phyloP scores from a whole-genome alignment of 2,888 invertebrate species.

The Hyppa rectilinea region DNA sequence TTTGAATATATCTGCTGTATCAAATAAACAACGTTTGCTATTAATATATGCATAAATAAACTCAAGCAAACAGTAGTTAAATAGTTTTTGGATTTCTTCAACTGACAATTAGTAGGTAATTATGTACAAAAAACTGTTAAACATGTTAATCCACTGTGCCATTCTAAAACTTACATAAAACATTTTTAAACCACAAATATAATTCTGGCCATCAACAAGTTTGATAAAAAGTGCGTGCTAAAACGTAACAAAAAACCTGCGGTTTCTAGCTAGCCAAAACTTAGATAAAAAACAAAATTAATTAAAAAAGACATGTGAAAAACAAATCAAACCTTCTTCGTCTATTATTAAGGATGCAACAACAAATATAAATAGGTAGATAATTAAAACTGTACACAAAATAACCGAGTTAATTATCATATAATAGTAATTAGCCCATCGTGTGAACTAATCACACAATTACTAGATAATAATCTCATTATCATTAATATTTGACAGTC shows the following conservation, averaged over 20 bases:
- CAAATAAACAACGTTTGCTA: neutral
- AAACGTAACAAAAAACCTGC: neutral
- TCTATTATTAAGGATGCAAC: neutral
- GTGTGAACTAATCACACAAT: conserved; percentile 20
- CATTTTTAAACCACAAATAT: neutral
- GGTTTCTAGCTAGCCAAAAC: neutral
- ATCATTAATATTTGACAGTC: conserved; percentile 22
- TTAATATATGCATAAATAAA: neutral
- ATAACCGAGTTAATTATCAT: neutral
- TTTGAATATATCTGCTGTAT: no score
- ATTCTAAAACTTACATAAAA: neutral
- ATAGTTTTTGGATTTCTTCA: neutral
- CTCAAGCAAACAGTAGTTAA: neutral
- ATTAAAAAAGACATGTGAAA: neutral
- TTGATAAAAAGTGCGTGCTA: neutral
- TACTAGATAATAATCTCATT: conserved; percentile 27
- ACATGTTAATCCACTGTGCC: neutral
- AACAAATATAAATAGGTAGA: neutral
- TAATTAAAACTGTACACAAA: neutral
- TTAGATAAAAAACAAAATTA: neutral
- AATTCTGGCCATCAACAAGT: neutral
- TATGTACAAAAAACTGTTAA: neutral
- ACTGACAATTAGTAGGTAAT: neutral
- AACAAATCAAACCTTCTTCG: neutral
- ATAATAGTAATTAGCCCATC: conserved; percentile 23